phyloP scores from a whole-genome alignment of 2,113 vertebrate species.

The Chloropsis cyanopogon region DNA sequence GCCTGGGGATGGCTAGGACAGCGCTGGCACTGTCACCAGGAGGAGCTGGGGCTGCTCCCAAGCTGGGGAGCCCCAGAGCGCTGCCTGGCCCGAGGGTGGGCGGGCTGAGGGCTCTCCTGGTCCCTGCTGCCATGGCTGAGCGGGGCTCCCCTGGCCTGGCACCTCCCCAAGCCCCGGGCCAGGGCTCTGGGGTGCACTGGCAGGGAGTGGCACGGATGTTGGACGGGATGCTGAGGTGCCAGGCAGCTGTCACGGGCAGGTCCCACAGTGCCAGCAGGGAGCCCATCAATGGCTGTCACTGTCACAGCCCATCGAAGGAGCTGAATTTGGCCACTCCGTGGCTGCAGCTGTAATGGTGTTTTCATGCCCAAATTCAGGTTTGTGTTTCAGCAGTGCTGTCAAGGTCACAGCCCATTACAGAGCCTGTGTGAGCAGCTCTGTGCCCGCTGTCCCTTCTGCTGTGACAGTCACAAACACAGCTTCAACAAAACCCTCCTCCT shows the following conservation, averaged over 20 bases:
- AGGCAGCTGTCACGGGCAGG: background rate
- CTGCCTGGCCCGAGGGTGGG: background rate
- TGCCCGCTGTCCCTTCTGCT: background rate
- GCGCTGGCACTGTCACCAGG: fast-evolving
- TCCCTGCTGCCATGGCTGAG: fast-evolving
- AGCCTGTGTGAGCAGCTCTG: background rate
- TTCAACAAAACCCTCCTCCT: background rate
- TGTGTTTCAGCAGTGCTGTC: background rate
- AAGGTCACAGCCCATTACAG: fast-evolving
- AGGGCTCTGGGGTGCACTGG: background rate
- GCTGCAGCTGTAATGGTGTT: background rate
- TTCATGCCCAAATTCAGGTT: background rate
- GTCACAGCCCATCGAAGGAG: background rate
- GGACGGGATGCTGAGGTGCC: background rate
- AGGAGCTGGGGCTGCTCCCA: fast-evolving
- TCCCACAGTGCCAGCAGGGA: background rate
- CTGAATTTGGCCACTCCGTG: fast-evolving
- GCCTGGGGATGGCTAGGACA: fast-evolving
- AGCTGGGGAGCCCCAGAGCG: fast-evolving
- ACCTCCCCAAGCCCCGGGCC: fast-evolving
- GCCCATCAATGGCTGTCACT: fast-evolving
- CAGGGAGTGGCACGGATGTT: background rate
- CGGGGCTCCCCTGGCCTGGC: background rate
- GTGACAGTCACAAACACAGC: no score
- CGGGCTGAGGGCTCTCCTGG: fast-evolving